Base-by-base conservation (phyloP, 2,888 invertebrate genomes). In the Eugnorisma glareosa region DNA sequence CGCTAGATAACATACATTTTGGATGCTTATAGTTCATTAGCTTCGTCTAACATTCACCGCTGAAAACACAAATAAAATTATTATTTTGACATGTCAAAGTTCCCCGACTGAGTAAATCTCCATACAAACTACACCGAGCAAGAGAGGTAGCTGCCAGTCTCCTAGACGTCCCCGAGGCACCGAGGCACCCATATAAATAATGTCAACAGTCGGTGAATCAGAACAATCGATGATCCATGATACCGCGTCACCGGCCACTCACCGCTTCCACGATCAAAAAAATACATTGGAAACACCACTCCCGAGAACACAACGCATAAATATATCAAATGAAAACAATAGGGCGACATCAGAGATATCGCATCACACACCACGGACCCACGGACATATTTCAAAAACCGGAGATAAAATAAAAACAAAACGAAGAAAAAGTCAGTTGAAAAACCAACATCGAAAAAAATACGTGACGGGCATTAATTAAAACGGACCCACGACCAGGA, bases 381-480 rank as follows among this genome's bases (percentile, higher is more conserved):
- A 93, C 92, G 91, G 94, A 93, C 95, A 96, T 96, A 96, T 96
- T 94, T 96, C 95, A 96, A 96, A 96, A 96, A 94, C 83, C 91
- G 90, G 91, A 93, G 92, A 94, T 93, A 94, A 93, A 93, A 95
- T 91, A 91, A 85, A 89, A 89, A 90, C 88, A 90, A 91, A 93
- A 92, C 91, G 92, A 91, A 90, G 84, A 87, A 90, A 86, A 90
- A 86, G 86, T 88, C 89, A 75, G 82, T 91, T 89, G 88, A 92
- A 94, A 95, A 95, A 94, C 94, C 92, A 94, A 95, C 94, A 93
- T 92, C 92, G 93, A 94, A 96, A 96, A 96, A 96, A 96, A 95
- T 94, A 95, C 96, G 97, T 96, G 97, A 96, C 95, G 95, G 95
- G 96, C 96, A 97, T 97, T 97, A 97, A 97, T 97, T 97, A 97